phyloP scores from a whole-genome alignment of 1,140 invertebrate genomes.

The Meteorus sp. region DNA sequence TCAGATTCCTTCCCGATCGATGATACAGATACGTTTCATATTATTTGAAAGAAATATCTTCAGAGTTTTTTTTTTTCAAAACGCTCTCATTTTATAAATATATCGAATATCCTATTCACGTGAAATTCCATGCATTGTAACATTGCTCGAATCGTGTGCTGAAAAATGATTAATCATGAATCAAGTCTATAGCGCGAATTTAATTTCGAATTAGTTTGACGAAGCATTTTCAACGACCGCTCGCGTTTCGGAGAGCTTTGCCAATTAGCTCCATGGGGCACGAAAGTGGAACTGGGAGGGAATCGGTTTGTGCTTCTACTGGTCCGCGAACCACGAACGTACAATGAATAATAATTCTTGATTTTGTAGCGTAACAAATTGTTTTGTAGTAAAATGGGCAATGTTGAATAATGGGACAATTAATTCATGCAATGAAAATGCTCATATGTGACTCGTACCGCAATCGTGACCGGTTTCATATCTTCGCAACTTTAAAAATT shows the following conservation, averaged over 20 bases:
- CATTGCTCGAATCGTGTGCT: too few species aligned
- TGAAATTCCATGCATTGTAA: not conserved
- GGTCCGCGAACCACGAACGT: not conserved
- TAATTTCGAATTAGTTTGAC: slow-evolving; percentile 15
- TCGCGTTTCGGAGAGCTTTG: slow-evolving; percentile 1
- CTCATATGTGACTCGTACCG: not conserved
- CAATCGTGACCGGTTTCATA: not conserved
- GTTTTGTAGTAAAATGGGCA: not conserved
- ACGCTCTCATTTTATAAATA: too few species aligned
- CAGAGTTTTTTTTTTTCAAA: not conserved
- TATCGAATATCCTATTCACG: too few species aligned
- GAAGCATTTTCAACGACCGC: slow-evolving; percentile 9
- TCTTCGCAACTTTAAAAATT: not conserved
- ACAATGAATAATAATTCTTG: slow-evolving; percentile 12
- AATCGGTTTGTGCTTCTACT: not conserved
- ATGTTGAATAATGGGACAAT: not conserved
- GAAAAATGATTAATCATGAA: not conserved
- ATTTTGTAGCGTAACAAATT: not conserved
- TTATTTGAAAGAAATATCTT: too few species aligned
- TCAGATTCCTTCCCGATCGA: too few species aligned
- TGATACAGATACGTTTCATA: too few species aligned
- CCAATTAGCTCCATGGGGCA: slow-evolving; percentile 11
- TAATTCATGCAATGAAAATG: not conserved
- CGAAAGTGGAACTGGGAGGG: too few species aligned
- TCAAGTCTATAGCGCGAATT: slow-evolving; percentile 5